These are phyloP conservation scores for Pseudopipra pipra DNA, from an alignment of 2,113 vertebrate species.

Conservation along the genomic window DNA sequence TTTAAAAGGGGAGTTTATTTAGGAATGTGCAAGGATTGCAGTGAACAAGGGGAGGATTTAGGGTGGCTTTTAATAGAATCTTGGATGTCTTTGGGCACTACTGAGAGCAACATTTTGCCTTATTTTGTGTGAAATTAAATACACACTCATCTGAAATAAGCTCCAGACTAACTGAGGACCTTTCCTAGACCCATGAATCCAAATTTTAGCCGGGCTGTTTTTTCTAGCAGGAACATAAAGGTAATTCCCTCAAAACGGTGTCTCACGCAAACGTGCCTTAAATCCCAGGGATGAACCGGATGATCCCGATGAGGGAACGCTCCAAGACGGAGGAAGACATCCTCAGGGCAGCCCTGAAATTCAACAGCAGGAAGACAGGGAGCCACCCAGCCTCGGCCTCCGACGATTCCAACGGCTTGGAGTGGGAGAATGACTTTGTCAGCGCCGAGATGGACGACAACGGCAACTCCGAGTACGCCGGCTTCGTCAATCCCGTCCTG, in stretches of 20 bases:
- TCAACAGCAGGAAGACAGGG: conserved; percentile 67
- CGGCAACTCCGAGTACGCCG: conserved; percentile 86
- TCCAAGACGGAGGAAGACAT: conserved; percentile 97
- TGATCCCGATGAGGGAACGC: conserved; percentile 86
- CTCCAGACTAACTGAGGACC: neutral
- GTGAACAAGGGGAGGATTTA: neutral
- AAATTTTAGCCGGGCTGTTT: neutral
- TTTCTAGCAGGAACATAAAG: fast-evolving
- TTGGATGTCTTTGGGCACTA: neutral
- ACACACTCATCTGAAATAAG: too few species aligned
- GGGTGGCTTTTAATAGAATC: neutral
- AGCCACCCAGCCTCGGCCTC: conserved; percentile 89
- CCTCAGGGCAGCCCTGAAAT: conserved; percentile 85
- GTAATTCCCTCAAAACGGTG: neutral
- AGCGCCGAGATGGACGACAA: conserved; percentile 86
- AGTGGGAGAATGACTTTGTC: conserved; percentile 98
- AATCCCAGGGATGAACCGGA: conserved; percentile 86
- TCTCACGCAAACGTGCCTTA: neutral
- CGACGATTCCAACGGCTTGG: conserved; percentile 90
- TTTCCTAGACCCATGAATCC: neutral
- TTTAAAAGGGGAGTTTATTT: neutral
- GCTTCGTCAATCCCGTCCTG: conserved; percentile 92
- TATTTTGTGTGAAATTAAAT: neutral
- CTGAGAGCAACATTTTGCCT: neutral
- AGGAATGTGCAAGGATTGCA: neutral